Base-by-base conservation (phyloP, 2,113 vertebrate species). In the Solea solea region DNA sequence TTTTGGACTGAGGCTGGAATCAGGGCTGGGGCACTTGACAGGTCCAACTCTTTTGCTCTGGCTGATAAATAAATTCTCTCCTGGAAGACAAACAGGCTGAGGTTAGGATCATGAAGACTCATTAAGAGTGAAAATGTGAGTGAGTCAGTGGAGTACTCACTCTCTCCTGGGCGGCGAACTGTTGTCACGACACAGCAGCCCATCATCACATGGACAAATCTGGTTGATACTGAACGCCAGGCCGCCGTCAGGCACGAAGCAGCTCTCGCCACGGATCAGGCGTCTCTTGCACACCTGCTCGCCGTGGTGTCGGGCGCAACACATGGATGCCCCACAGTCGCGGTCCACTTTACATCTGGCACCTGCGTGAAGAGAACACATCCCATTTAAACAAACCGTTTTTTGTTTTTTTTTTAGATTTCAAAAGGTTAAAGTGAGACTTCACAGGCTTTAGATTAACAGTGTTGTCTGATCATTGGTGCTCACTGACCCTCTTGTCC, bases 221-320 rank as follows among this genome's bases (percentile, higher is more conserved):
- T 96, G 95, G 91, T 96, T 96, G 67, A 96, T 93, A 88, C 95
- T 97, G 91, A 95, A 96, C 0, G 95, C 95, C 67, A 96, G 81
- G 0, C 95, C 95, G 0, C 95, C 95, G 7, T 95, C 94, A 0
- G 95, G 95, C 0, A 96, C 92, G 0, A 90, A 95, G 87, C 96
- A 96, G 74, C 85, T 92, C 61, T 94, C 91, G 0, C 84, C 91
- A 2, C 76, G 73, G 0, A 45, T 66, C 78, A 96, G 84, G 1
- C 92, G 90, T 11, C 82, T 87, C 69, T 95, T 96, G 84, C 95
- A 97, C 49, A 97, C 91, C n/a, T 76, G 88, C 72, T 97, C 95
- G 0, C 96, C 95, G 14, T 96, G 95, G 79, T 92, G 93, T 14
- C 95, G 93, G 0, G 95, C 95, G 0, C 96, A 96, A 82, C 95